These are phyloP conservation scores for Melanerpes formicivorus DNA, from an alignment of 2,113 vertebrate species.

Conservation along the genomic window DNA sequence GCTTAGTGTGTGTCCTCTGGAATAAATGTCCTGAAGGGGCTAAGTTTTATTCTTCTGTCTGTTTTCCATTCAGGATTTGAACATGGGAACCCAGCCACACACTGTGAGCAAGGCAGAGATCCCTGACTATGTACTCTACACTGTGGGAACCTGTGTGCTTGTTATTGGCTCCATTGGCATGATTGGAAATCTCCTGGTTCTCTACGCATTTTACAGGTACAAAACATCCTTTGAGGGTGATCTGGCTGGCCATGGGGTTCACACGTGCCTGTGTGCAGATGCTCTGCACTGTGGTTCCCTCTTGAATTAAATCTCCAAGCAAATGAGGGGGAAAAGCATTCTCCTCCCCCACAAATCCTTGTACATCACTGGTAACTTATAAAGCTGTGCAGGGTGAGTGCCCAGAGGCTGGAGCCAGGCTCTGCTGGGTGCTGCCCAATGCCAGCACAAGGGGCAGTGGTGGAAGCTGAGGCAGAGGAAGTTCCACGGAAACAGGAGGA, in stretches of 20 bases:
- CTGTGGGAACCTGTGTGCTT: constrained; percentile 65
- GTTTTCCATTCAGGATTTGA: constrained; percentile 39
- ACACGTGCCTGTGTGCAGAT: fast-evolving
- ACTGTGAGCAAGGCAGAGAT: constrained; percentile 41
- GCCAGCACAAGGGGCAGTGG: too few relatives aligned
- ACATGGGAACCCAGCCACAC: constrained; percentile 19
- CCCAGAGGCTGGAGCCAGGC: too few relatives aligned
- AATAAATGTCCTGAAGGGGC: not conserved
- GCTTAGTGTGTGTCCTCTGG: not conserved
- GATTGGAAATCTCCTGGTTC: constrained; percentile 68
- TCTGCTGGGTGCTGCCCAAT: too few relatives aligned
- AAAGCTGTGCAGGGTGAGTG: too few relatives aligned
- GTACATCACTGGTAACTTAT: not conserved
- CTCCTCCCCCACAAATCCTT: fast-evolving
- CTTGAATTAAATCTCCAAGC: not conserved
- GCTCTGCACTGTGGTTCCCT: not conserved
- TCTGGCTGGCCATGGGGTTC: not conserved
- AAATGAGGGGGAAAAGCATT: not conserved
- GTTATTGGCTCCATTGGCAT: constrained; percentile 70
- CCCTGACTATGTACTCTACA: constrained; percentile 56
- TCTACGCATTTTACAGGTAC: constrained; percentile 76
- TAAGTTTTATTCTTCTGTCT: not conserved
- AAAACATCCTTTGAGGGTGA: not conserved
- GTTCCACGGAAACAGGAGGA: too few relatives aligned
- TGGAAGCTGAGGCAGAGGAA: too few relatives aligned